Evolutionary conservation across 2,797 vertebrate species (phyloP).

Genomic region (Hipposideros larvatus): DNA sequence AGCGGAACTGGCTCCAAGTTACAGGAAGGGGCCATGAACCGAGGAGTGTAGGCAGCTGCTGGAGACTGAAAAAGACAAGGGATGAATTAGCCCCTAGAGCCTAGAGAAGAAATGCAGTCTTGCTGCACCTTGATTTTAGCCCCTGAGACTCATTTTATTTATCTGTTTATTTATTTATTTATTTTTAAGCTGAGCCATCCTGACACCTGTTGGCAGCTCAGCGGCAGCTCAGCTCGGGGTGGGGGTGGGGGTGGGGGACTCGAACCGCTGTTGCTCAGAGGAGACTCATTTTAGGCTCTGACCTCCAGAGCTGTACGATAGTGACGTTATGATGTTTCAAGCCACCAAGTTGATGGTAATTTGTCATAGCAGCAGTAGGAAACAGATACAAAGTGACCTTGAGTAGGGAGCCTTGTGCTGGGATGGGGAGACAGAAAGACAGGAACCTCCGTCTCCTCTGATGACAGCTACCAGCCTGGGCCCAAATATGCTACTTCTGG

Average conservation of each 20-base stretch:
- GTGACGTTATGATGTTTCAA: background rate
- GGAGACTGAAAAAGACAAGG: background rate
- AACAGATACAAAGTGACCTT: background rate
- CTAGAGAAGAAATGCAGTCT: background rate
- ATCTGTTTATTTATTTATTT: no score
- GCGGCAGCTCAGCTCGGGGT: no score
- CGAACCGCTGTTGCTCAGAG: no score
- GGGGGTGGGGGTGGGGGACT: no score
- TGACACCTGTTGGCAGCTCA: no score
- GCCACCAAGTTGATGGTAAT: no score
- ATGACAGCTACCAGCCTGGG: no score
- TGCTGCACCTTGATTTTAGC: background rate
- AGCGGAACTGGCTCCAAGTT: background rate
- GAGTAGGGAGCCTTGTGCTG: no score
- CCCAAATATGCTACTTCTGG: background rate
- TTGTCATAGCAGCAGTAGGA: background rate
- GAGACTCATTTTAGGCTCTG: background rate
- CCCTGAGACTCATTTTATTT: background rate
- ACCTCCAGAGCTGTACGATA: background rate
- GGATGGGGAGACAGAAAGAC: background rate
- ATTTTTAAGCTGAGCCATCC: no score
- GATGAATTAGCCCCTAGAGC: background rate
- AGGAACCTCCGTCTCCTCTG: no score
- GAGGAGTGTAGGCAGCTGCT: rapidly evolving
- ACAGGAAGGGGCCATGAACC: background rate